Evolutionary conservation across 2,797 vertebrate species (phyloP), one percentile per base, ranked within the genome.

Genomic region (Linurgus olivaceus): DNA sequence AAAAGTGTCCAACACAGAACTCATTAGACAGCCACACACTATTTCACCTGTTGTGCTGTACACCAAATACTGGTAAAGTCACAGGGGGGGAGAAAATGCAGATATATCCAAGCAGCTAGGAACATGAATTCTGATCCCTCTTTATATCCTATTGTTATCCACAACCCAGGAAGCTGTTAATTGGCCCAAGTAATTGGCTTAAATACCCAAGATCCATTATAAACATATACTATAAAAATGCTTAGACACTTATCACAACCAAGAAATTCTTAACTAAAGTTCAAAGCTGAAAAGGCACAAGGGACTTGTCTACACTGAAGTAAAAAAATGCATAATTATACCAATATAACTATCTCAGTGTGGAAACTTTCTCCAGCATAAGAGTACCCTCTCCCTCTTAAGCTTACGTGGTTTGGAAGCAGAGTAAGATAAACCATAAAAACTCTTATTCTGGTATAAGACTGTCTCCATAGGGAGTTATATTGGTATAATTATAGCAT

Each of bases 251-350:
- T 95, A 94, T 28, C 91, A 96, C 74, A 75, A 86, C 85, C 76
- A 96, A 95, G 79, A 95, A 96, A 95, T 95, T 93, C 67, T 94
- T 96, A 96, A 96, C 70, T 97, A 87, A 96, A 96, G 93, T 97
- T 96, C 94, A 96, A 96, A 95, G 91, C 76, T 78, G 44, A 93
- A 93, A 96, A 93, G 73, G 52, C 91, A 86, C 70, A 25, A 67
- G 90, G 42, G 85, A 93, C 82, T 86, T 94, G 85, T 90, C 91
- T 91, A 94, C 66, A 82, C 17, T 31, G 63, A 96, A 95, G 67
- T 35, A 48, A 88, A 88, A 95, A 95, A 90, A 86, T 6, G 40
- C 71, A 5, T 94, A 94, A 94, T 97, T 96, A 90, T 61, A 95
- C 38, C 91, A 94, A 91, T 91, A 47, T 86, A 94, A 91, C 89